These are phyloP conservation scores for Probosciger aterrimus DNA, from an alignment of 2,113 vertebrate genomes.

Conservation along the genomic window DNA sequence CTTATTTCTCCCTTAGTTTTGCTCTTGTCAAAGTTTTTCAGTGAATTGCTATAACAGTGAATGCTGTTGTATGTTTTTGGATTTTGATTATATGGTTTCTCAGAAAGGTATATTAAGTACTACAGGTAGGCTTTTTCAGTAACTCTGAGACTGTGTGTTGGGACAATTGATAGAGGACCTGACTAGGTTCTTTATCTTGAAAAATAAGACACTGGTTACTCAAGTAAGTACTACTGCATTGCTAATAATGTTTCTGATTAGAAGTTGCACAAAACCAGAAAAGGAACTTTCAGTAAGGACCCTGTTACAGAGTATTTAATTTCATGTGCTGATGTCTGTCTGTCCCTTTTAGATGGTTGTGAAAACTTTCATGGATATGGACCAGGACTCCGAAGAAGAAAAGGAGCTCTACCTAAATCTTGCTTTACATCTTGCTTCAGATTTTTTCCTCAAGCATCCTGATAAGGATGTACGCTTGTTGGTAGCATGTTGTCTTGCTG, in stretches of 20 bases:
- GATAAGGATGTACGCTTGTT: constrained; percentile 97
- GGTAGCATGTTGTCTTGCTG: constrained; percentile 96
- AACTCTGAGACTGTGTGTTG: neutral
- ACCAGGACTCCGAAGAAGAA: constrained; percentile 99
- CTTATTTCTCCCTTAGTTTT: neutral
- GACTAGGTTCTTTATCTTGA: neutral
- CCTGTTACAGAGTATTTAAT: neutral
- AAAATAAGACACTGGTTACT: neutral
- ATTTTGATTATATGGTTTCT: neutral
- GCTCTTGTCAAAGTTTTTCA: neutral
- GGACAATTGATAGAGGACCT: neutral
- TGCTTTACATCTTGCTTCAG: constrained; percentile 95
- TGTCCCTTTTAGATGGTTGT: constrained; percentile 90
- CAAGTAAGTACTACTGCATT: neutral
- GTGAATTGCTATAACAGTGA: neutral
- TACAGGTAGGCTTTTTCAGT: neutral
- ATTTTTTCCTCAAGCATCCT: constrained; percentile 98
- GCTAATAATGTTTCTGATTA: neutral
- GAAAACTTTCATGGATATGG: constrained; percentile 99
- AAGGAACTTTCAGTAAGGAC: neutral
- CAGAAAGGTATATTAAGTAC: neutral
- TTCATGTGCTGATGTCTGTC: neutral
- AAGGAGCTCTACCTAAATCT: constrained; percentile 97
- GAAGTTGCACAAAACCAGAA: neutral
- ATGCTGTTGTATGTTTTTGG: neutral